phyloP scores from a whole-genome alignment of 2,113 vertebrate genomes.

The Campylorhamphus procurvoides region DNA sequence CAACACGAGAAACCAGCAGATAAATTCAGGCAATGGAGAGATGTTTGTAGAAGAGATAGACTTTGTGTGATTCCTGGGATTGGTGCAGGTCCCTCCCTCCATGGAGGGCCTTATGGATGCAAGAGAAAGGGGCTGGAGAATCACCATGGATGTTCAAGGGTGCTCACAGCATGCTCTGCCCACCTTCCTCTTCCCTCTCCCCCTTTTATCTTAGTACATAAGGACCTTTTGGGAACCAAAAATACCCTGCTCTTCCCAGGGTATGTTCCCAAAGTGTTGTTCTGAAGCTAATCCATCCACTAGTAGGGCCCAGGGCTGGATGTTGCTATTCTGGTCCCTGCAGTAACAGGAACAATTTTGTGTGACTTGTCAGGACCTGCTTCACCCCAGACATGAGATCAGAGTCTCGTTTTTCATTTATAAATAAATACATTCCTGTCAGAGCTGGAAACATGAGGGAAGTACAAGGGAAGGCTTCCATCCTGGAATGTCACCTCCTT shows the following conservation, averaged over 20 bases:
- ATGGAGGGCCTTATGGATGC: rapidly evolving
- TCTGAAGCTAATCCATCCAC: background rate
- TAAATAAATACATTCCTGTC: background rate
- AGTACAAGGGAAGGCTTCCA: background rate
- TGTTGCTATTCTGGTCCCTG: background rate
- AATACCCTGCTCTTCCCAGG: background rate
- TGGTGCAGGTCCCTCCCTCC: background rate
- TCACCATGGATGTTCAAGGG: rapidly evolving
- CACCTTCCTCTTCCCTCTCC: background rate
- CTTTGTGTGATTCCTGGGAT: background rate
- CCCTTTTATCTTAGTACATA: background rate
- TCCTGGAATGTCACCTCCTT: background rate
- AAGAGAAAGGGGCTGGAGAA: background rate
- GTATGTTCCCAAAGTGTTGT: background rate
- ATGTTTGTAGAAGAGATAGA: background rate
- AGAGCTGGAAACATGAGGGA: background rate
- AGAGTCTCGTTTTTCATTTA: background rate
- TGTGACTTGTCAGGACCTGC: background rate
- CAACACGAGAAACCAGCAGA: background rate
- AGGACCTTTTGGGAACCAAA: background rate
- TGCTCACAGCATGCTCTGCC: rapidly evolving
- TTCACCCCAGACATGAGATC: background rate
- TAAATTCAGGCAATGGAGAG: rapidly evolving
- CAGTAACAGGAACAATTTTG: background rate
- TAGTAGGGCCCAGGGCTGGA: background rate